Evolutionary conservation across 2,797 vertebrate genomes (phyloP).

Genomic region (Aselliscus stoliczkanus): DNA sequence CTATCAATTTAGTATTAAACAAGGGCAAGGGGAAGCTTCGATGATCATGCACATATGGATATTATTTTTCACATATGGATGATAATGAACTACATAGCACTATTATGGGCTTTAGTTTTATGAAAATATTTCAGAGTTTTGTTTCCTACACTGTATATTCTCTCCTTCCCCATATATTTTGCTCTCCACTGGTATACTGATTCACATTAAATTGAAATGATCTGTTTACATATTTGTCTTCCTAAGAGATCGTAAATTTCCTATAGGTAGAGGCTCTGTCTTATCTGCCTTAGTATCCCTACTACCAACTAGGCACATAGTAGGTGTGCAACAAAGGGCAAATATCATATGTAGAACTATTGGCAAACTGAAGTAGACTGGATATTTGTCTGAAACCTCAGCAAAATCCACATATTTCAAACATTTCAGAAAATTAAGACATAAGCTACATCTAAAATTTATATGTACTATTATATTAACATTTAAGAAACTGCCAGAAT

Average conservation of each 20-base stretch:
- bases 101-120: conserved; percentile 25
- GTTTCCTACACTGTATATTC: background rate
- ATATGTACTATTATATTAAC: background rate
- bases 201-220: background rate
- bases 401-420: background rate
- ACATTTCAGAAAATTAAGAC: conserved; percentile 1
- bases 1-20: background rate
- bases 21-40: background rate
- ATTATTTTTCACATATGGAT: conserved; percentile 15
- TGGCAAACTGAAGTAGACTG: background rate
- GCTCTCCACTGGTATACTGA: background rate
- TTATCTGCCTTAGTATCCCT: background rate
- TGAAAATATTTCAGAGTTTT: conserved; percentile 34
- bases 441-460: background rate
- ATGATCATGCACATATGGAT: background rate
- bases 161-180: background rate
- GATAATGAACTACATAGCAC: conserved; percentile 20
- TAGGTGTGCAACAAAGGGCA: background rate
- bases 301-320: background rate
- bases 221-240: background rate
- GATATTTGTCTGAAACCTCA: background rate
- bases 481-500: conserved; percentile 16
- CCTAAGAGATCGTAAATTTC: background rate
- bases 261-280: background rate
- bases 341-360: background rate